A percentile compares a stretch with the other conserved stretches of the same genome.
phyloP scores from a whole-genome alignment of 2,113 vertebrate species.

The Dasypus novemcinctus region DNA sequence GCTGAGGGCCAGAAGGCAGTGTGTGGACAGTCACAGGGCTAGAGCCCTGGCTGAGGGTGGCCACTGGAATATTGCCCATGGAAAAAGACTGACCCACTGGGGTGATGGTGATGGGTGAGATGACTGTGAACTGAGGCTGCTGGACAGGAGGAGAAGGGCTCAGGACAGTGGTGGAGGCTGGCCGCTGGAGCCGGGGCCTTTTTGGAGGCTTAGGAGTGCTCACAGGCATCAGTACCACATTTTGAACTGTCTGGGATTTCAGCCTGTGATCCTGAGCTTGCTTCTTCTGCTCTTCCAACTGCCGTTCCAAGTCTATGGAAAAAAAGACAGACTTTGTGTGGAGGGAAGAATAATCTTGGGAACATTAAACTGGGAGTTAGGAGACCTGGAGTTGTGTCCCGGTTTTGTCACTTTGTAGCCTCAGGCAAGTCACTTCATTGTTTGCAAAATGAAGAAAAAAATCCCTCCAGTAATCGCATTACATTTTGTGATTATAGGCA shows the following conservation, averaged over 20 bases:
- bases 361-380: neutral
- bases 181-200: constrained; percentile 93
- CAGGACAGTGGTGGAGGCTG: constrained; percentile 92
- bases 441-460: constrained; percentile 19
- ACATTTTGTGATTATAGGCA: neutral
- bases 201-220: constrained; percentile 89
- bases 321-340: neutral
- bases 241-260: constrained; percentile 90
- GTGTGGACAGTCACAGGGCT: constrained; percentile 88
- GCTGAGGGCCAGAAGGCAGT: constrained; percentile 90
- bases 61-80: constrained; percentile 87
- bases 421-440: neutral
- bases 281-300: constrained; percentile 95
- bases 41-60: constrained; percentile 88
- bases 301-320: constrained; percentile 90
- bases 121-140: constrained; percentile 90
- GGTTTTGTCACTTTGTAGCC: neutral
- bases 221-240: constrained; percentile 87
- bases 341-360: neutral
- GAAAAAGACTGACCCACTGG: constrained; percentile 90
- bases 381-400: neutral
- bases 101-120: constrained; percentile 86
- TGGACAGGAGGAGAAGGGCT: constrained; percentile 86
- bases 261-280: constrained; percentile 88
- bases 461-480: neutral